Conservation (phyloP, 2,113 vertebrate species). For the Tauraco erythrolophus region DNA sequence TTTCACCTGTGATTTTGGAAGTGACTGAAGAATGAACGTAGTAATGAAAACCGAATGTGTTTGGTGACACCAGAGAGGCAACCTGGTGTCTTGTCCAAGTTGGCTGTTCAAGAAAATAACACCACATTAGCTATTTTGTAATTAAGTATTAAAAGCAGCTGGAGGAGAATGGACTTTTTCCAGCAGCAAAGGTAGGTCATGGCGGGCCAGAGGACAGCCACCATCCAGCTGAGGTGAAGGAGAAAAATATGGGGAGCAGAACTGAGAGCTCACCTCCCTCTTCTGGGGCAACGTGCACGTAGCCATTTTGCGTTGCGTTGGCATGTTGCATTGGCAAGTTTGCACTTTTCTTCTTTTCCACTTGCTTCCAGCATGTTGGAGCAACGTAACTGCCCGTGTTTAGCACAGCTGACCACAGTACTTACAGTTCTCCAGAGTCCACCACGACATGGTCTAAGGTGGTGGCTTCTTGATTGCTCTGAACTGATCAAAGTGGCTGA, state of each 20-base stretch:
- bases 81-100: not conserved
- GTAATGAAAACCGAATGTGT: not conserved
- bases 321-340: not conserved
- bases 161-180: not conserved
- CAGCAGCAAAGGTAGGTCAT: not conserved
- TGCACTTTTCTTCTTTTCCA: not conserved
- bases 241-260: not conserved
- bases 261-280: not conserved
- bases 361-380: not conserved
- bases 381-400: not conserved
- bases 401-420: not conserved
- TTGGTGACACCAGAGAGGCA: not conserved
- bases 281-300: not conserved
- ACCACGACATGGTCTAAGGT: not conserved
- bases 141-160: not conserved
- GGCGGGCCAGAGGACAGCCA: not conserved
- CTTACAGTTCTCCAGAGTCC: not conserved
- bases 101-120: not conserved
- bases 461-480: not conserved
- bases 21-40: not conserved
- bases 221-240: not conserved
- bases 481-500: not conserved
- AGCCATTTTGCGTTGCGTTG: accelerated
- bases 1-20: not conserved
- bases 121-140: not conserved